Evolutionary conservation across 2,113 vertebrate species (phyloP), one percentile per base, ranked within the genome.

Genomic region (Crypturellus undulatus): DNA sequence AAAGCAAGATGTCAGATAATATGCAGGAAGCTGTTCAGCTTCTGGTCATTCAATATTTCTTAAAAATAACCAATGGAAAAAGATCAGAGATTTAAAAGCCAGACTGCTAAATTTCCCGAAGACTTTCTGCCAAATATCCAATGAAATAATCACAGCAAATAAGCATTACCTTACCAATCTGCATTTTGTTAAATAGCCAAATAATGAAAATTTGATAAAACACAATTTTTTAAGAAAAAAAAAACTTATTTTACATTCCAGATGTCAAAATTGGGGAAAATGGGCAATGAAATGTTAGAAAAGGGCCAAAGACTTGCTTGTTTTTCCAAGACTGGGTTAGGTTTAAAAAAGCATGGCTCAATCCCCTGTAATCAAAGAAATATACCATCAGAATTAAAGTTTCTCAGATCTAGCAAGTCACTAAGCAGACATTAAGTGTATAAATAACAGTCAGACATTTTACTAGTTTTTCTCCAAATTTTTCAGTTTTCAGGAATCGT

Each of bases 141-240:
- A 45, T 85, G 64, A 90, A 96, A 92, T 68, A 94, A 91, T 91
- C 63, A 47, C 59, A 72, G 21, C 1, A 1, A 89, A 93, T 88
- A 94, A 93, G 51, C 79, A 94, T 81, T 84, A 83, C 24, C 30
- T 93, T 96, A 87, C 90, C 64, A 92, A 77, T 92, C 76, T 64
- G 45, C 52, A 59, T 90, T 93, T 92, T 83, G 94, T 86, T 87
- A 69, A 91, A 90, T 58, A 95, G 89, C 69, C 92, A 96, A 92
- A 96, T 96, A 97, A 96, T 87, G 92, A 97, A 96, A 94, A 96
- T 90, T 96, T 93, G 96, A 93, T 97, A 96, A 97, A 90, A 95
- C 84, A 83, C 7, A 40, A 89, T 92, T 90, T 81, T 87, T 94
- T 34, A 6, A 52, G 81, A 47, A 59, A n/a, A 2, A 64, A 8